Evolutionary conservation across 2,797 vertebrate species (phyloP).

Genomic region (Labeo calbasu): DNA sequence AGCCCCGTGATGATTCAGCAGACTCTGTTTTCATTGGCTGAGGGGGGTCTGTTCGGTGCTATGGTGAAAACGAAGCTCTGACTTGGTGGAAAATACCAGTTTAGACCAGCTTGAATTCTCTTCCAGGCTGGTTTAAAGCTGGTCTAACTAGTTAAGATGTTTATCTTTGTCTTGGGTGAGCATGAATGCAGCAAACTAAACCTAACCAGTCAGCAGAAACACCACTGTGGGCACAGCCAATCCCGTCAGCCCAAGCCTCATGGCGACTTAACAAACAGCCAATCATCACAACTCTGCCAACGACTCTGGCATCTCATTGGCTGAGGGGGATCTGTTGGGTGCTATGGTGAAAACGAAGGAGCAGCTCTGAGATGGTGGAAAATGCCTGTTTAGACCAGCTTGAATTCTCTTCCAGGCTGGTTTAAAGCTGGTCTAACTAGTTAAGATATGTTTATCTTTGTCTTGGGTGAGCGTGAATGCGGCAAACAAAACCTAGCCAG

Average conservation of each 20-base stretch:
- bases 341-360: constrained; percentile 67
- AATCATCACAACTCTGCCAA: constrained; percentile 79
- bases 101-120: neutral
- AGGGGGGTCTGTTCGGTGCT: constrained; percentile 78
- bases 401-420: neutral
- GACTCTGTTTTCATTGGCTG: constrained; percentile 82
- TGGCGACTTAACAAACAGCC: constrained; percentile 68
- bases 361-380: constrained; percentile 55
- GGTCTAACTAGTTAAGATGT: too few relatives aligned
- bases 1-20: constrained; percentile 65
- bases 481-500: constrained; percentile 60
- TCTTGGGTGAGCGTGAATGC: neutral
- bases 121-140: neutral
- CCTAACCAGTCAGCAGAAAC: constrained; percentile 62
- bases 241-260: constrained; percentile 59
- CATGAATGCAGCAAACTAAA: constrained; percentile 51
- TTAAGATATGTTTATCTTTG: too few relatives aligned
- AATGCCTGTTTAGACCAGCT: neutral
- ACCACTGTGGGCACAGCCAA: constrained; percentile 65
- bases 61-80: constrained; percentile 63
- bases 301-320: constrained; percentile 87
- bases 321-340: constrained; percentile 79
- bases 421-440: neutral
- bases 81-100: neutral
- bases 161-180: too few relatives aligned